A percentile compares a stretch with the other conserved stretches of the same genome.
Evolutionary conservation across 2,113 vertebrate species (phyloP).

Genomic region (Amphiprion percula): DNA sequence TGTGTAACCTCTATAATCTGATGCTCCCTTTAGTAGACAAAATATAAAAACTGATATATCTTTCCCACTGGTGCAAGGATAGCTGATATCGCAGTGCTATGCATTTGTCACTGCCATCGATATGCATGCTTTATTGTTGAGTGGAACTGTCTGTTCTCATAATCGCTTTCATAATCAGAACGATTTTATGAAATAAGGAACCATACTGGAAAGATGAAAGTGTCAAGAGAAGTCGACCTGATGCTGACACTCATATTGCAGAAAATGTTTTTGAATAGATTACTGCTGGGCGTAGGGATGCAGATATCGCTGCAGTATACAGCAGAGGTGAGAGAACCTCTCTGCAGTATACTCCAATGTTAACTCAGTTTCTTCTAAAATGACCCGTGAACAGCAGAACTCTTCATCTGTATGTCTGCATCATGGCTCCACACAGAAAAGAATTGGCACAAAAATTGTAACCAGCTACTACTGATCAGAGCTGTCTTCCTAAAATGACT

Average conservation of each 20-base stretch:
- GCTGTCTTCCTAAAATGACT: no score
- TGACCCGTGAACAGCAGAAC: no score
- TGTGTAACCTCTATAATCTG: constrained; percentile 22
- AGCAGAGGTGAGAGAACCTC: no score
- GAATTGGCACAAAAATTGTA: no score
- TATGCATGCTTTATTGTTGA: constrained; percentile 7
- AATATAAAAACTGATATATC: constrained; percentile 27
- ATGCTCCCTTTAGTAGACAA: constrained; percentile 21
- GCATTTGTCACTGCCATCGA: constrained; percentile 27
- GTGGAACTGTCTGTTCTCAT: neutral
- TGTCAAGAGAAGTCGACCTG: neutral
- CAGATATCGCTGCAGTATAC: neutral
- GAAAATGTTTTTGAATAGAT: neutral
- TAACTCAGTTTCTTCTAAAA: no score
- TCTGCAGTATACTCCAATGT: no score
- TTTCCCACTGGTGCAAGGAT: neutral
- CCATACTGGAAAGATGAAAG: neutral
- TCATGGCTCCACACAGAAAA: no score
- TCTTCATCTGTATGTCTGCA: no score
- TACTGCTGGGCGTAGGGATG: neutral
- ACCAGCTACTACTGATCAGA: no score
- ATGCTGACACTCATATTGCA: neutral
- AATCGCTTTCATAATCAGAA: constrained; percentile 3
- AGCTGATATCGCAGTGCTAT: neutral
- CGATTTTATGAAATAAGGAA: neutral